These are phyloP conservation scores for Heliconius ismenius DNA, from an alignment of 2,888 invertebrate species.

Conservation along the genomic window DNA sequence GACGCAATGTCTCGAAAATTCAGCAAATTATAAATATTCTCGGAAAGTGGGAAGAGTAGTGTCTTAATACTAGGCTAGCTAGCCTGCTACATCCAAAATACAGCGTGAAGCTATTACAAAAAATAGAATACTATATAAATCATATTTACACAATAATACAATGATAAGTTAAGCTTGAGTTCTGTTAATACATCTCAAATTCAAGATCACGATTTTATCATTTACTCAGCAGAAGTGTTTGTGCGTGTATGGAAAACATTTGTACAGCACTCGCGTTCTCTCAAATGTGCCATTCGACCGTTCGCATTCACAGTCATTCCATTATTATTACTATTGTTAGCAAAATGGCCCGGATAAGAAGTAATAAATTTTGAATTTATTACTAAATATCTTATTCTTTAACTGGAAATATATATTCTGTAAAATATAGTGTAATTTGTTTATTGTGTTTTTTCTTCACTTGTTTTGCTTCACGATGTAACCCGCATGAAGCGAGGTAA, in stretches of 20 bases:
- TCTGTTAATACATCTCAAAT: slow-evolving; percentile 47
- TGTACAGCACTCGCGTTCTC: slow-evolving; percentile 59
- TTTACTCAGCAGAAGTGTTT: slow-evolving; percentile 53
- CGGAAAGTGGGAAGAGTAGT: too few species aligned
- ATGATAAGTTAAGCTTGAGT: slow-evolving; percentile 32
- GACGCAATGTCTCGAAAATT: too few species aligned
- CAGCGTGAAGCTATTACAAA: not conserved
- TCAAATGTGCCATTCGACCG: slow-evolving; percentile 50
- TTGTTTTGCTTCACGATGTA: too few species aligned
- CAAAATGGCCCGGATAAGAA: slow-evolving; percentile 2
- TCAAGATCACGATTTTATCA: slow-evolving; percentile 51
- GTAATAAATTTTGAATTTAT: slow-evolving; percentile 13
- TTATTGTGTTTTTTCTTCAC: not conserved
- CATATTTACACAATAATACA: slow-evolving; percentile 34
- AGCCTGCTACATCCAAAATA: not conserved
- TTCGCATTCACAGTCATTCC: slow-evolving; percentile 38
- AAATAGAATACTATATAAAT: slow-evolving; percentile 27
- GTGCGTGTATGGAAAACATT: slow-evolving; percentile 60
- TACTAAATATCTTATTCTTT: not conserved
- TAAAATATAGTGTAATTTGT: not conserved
- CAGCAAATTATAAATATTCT: too few species aligned
- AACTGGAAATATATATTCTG: not conserved
- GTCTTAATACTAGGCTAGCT: too few species aligned
- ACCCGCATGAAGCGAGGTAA: too few species aligned
- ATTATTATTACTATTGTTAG: slow-evolving; percentile 29